phyloP scores from a whole-genome alignment of 2,888 invertebrate species.

The Caenorhabditis angaria region DNA sequence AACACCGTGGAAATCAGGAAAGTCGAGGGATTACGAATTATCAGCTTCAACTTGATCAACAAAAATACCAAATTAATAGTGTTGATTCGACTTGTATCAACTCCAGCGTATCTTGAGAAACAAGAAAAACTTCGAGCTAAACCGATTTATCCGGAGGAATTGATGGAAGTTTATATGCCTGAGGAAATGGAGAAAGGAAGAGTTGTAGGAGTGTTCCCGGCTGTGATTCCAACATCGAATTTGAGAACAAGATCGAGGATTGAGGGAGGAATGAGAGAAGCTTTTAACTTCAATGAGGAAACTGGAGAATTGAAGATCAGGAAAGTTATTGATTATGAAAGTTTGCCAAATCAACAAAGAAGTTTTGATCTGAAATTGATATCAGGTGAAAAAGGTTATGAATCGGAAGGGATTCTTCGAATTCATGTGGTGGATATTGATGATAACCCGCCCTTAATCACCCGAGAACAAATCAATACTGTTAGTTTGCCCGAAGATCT shows the following conservation, averaged over 20 bases:
- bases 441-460: conserved; percentile 55
- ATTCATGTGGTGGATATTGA: conserved; percentile 50
- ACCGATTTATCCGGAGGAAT: conserved; percentile 20
- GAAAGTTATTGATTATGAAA: conserved; percentile 52
- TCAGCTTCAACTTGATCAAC: conserved; percentile 39
- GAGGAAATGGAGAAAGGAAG: conserved; percentile 53
- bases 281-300: conserved; percentile 34
- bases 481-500: conserved; percentile 52
- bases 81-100: conserved; percentile 27
- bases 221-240: conserved; percentile 33
- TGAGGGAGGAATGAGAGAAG: conserved; percentile 3
- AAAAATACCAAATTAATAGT: not conserved
- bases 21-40: conserved; percentile 32
- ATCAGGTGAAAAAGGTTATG: conserved; percentile 44
- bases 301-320: conserved; percentile 38
- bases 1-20: conserved; percentile 16
- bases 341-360: conserved; percentile 19
- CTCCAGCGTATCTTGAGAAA: conserved; percentile 26
- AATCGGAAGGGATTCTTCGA: conserved; percentile 34
- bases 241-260: not conserved
- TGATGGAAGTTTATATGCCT: conserved; percentile 25
- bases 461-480: not conserved
- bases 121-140: conserved; percentile 13
- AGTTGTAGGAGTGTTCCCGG: conserved; percentile 53
- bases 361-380: conserved; percentile 42